These are phyloP conservation scores for Syndactyla subalaris DNA, from an alignment of 2,797 vertebrate genomes.

Conservation along the genomic window DNA sequence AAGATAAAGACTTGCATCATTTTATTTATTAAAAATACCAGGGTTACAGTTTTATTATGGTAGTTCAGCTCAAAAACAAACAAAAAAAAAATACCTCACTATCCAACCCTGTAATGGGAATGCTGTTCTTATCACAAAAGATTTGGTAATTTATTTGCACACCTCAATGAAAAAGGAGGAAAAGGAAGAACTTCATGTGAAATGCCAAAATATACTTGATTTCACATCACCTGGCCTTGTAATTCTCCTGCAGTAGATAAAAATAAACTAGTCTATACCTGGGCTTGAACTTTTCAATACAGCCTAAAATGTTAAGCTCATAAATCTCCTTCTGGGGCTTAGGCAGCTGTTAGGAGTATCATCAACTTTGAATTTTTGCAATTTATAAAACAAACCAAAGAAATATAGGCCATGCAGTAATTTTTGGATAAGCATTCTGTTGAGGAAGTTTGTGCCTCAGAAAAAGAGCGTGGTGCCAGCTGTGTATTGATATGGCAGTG, in stretches of 20 bases:
- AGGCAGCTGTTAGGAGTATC: background rate
- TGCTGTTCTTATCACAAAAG: background rate
- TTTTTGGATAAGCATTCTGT: background rate
- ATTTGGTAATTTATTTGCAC: background rate
- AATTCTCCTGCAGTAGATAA: background rate
- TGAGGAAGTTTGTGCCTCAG: background rate
- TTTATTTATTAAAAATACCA: background rate
- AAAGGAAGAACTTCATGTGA: slow-evolving; percentile 18
- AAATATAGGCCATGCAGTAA: background rate
- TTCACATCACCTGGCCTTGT: background rate
- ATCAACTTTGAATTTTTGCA: background rate
- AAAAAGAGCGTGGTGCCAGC: background rate
- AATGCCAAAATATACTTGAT: slow-evolving; percentile 21
- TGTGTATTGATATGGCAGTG: background rate
- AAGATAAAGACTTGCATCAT: background rate
- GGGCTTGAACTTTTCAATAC: background rate
- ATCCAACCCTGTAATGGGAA: background rate
- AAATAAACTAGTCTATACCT: background rate
- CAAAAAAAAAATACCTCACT: background rate
- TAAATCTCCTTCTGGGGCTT: background rate
- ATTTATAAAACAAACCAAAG: background rate
- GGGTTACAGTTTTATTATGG: background rate
- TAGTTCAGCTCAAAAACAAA: background rate
- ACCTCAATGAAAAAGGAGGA: slow-evolving; percentile 8
- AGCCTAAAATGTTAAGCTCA: background rate